Conservation (phyloP, 2,888 invertebrate species). For the Parasteatoda lunata region DNA sequence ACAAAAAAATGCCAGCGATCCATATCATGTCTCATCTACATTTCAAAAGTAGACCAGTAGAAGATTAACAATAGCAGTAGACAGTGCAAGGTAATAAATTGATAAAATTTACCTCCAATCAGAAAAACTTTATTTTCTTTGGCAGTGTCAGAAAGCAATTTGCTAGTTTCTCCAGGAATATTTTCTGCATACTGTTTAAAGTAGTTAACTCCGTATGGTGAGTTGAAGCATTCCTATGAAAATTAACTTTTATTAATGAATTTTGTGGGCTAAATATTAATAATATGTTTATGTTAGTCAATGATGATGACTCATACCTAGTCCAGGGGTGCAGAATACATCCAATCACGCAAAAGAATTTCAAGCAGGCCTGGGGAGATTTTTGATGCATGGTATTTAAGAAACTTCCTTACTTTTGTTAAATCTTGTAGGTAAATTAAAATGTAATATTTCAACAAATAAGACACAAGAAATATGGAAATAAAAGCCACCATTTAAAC, state of each 20-base stretch:
- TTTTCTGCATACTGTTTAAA: conserved; percentile 90
- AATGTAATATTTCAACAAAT: no score
- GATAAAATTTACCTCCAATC: conserved; percentile 80
- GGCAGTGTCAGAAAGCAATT: conserved; percentile 83
- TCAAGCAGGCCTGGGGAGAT: neutral
- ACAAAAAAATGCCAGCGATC: neutral
- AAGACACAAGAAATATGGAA: no score
- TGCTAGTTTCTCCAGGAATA: conserved; percentile 87
- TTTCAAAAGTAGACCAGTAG: no score
- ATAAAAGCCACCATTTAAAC: no score
- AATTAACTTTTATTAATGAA: neutral
- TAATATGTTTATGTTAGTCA: neutral
- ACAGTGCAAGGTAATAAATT: no score
- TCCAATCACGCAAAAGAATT: neutral
- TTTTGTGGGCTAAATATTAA: neutral
- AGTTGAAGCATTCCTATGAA: conserved; percentile 89
- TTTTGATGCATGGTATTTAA: neutral
- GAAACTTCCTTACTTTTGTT: no score
- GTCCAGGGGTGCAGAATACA: neutral
- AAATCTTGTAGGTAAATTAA: no score
- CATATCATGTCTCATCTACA: neutral
- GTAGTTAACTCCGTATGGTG: conserved; percentile 88
- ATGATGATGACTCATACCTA: neutral
- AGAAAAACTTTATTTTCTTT: conserved; percentile 84
- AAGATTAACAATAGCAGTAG: no score